Evolutionary conservation across 2,113 vertebrate species (phyloP).

Genomic region (Petrocephalus microphthalmus): DNA sequence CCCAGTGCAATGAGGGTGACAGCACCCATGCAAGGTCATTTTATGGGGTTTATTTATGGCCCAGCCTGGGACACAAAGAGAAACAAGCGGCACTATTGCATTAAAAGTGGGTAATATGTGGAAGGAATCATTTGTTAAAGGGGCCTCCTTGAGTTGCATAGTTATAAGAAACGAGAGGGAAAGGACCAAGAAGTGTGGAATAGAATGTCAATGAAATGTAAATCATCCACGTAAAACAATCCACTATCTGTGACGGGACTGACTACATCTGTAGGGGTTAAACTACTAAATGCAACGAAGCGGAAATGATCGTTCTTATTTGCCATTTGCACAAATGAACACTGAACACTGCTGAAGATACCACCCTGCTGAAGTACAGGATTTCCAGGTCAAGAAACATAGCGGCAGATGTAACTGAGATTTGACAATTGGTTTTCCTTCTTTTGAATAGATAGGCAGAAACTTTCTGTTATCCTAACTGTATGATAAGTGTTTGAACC

Average conservation of each 20-base stretch:
- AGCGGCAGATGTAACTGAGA: not conserved
- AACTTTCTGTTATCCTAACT: not conserved
- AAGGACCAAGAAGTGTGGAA: not conserved
- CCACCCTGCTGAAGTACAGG: not conserved
- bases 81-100: not conserved
- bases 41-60: slow-evolving; percentile 14
- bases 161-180: not conserved
- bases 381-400: not conserved
- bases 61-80: not conserved
- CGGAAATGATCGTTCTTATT: not conserved
- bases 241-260: not conserved
- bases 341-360: not conserved
- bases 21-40: slow-evolving; percentile 16
- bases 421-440: not conserved
- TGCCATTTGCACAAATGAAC: not conserved
- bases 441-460: not conserved
- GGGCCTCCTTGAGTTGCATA: not conserved
- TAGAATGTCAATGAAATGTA: not conserved
- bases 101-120: not conserved
- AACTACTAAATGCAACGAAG: not conserved
- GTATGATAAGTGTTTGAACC: not conserved
- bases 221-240: not conserved
- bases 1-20: slow-evolving; percentile 18
- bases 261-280: not conserved
- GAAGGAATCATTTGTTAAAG: not conserved